Base-by-base conservation (phyloP, 2,113 vertebrate genomes). In the Petromus typicus region DNA sequence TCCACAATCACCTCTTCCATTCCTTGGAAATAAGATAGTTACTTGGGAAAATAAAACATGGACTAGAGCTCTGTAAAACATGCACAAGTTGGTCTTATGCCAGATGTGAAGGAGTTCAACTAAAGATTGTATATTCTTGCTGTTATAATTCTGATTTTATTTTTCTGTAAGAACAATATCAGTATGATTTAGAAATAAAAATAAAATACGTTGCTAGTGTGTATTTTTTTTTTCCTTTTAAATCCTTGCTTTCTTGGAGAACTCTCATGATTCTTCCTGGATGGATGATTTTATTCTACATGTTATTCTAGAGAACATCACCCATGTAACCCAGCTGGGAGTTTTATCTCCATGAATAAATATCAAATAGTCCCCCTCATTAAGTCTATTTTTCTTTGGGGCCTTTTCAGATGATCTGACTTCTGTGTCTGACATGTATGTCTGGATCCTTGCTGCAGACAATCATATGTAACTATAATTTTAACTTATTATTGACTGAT, bases 401-500 rank as follows among this genome's bases (percentile, higher is more conserved):
- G 7, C 48, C 48, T 59, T 78, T 95, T 81, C 7, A 84, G 63
- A 59, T 84, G 12, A 80, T 80, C n/a, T 90, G n/a, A 45, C 10
- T 25, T 17, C 54, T 12, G 14, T 64, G 34, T 82, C 56, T 67
- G 23, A 75, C 14, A 5, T 40, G 17, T 64, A 32, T 7, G 0
- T 82, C 25, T 81, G 14, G 69, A 89, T 76, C 25, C 40, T 96
- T 3, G 3, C 43, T 95, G 43, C 25, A 43, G 59, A 71, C 2
- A 81, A 93, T 3, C 30, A 71, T 64, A 56, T 80, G 27, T n/a
- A 43, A 48, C 69, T 89, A 13, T 56, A 40, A 9, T 88, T 95
- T 90, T 40, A 40, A 20, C 84, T 81, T 73, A 34, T 67, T 64
- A 22, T 92, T 95, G 94, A 22, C 37, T 43, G 11, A 66, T 96